phyloP scores from a whole-genome alignment of 2,797 vertebrate genomes.

The Rhinatrema bivittatum region DNA sequence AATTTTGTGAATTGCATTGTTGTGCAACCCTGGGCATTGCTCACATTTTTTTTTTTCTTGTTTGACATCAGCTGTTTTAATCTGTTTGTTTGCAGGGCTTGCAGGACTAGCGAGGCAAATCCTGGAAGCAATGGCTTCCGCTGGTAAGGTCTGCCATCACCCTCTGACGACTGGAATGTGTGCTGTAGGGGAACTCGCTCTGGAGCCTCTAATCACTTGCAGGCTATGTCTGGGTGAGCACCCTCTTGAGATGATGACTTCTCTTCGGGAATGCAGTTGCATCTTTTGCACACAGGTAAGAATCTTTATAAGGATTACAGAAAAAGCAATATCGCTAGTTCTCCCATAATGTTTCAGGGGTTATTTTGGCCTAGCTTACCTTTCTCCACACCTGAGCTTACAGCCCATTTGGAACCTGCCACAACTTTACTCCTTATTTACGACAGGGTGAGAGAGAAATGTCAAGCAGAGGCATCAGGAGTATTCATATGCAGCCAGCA shows the following conservation, averaged over 20 bases:
- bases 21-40: background rate
- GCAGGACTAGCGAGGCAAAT: constrained; percentile 28
- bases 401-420: too few species aligned
- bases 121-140: constrained; percentile 46
- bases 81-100: constrained; percentile 54
- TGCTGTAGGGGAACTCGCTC: constrained; percentile 39
- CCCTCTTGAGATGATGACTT: constrained; percentile 64
- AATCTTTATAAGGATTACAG: too few species aligned
- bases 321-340: too few species aligned
- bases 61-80: constrained; percentile 11
- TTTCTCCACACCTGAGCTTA: too few species aligned
- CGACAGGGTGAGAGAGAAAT: too few species aligned
- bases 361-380: too few species aligned
- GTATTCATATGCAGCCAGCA: too few species aligned
- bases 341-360: too few species aligned
- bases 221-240: constrained; percentile 86
- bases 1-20: background rate
- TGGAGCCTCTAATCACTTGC: constrained; percentile 66
- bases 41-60: background rate
- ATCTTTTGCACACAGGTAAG: constrained; percentile 81
- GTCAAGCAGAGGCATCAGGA: too few species aligned
- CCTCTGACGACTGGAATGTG: constrained; percentile 44
- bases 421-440: too few species aligned
- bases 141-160: constrained; percentile 25
- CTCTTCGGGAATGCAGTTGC: constrained; percentile 77